Base-by-base conservation (phyloP, 2,888 invertebrate species). In the Drosophila ezoana region DNA sequence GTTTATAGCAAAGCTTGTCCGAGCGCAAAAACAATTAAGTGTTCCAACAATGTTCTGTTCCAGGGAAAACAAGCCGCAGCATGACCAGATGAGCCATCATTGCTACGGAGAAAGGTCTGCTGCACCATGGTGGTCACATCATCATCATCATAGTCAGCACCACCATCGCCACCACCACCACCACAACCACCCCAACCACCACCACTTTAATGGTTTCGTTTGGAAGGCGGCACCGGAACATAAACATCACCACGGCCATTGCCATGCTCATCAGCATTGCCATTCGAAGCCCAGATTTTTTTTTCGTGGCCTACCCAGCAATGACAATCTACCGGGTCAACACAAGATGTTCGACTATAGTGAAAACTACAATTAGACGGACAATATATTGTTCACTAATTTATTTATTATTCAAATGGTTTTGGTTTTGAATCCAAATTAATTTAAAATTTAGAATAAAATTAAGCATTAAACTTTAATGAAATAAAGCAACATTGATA, bases 311-410 rank as follows among this genome's bases (percentile, higher is more conserved):
- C 33, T 18, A 4, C 13, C 48, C 37, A 18, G 9, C 35, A 23
- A 47, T 32, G 41, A 35, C 0, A 11, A 33, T 6, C 9, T 47
- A 9, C 40, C 38, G 45, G 53, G 28, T 9, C 43, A 11, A 2
- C 40, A 23, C 16, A 53, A 48, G 32, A 23, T 32, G 44, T 64
- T 71, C 41, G 57, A 60, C 23, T 56, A 51, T 14, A 54, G 61
- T 18, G 48, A 68, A 37, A 68, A 68, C 41, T 68, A 68, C 33
- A 68, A 68, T 53, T 68, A 69, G 37, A 18, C 53, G 61, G 0
- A 44, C 40, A 5, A 32, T 69, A 11, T 69, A n/a, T 4, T 48
- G 60, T 1, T 69, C 60, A 18, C 6, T 69, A 16, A 44, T 69
- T 18, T 48, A 33, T 60, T 49, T 69, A 33, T 35, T 61, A 48